phyloP scores from a whole-genome alignment of 2,888 invertebrate species.

The Leucoma salicis region DNA sequence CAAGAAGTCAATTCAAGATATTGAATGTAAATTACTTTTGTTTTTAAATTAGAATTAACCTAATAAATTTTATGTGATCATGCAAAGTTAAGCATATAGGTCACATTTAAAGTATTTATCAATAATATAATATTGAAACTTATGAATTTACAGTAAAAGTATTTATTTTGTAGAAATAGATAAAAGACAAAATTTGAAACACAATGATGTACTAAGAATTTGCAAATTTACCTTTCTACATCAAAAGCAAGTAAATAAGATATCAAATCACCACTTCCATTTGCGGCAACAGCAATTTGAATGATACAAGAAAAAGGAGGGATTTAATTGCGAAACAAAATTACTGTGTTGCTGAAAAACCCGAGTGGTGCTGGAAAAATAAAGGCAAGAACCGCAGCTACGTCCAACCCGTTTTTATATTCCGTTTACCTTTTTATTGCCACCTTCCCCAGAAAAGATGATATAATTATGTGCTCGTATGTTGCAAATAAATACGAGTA shows the following conservation, averaged over 20 bases:
- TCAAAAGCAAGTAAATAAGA: conserved; percentile 8
- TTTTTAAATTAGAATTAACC: too few species aligned
- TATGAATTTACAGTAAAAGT: too few species aligned
- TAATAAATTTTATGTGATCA: too few species aligned
- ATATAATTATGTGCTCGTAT: too few species aligned
- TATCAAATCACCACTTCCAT: conserved; percentile 26
- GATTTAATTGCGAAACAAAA: conserved; percentile 50
- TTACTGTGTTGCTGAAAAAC: conserved; percentile 44
- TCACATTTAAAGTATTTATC: too few species aligned
- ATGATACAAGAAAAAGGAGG: conserved; percentile 50
- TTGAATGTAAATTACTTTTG: too few species aligned
- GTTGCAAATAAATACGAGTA: too few species aligned
- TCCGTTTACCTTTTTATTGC: conserved; percentile 28
- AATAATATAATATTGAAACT: too few species aligned
- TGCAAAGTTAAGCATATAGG: too few species aligned
- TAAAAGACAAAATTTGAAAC: background rate
- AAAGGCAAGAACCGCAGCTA: conserved; percentile 28
- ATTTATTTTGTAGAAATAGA: too few species aligned
- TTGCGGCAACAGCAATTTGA: conserved; percentile 43
- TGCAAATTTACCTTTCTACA: background rate
- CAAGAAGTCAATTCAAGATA: too few species aligned
- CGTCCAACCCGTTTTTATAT: conserved; percentile 40
- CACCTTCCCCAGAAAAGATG: conserved; percentile 8
- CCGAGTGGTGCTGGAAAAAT: conserved; percentile 27
- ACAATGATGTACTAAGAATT: background rate